Evolutionary conservation across 2,888 invertebrate genomes (phyloP).

Genomic region (Drosophila merina): DNA sequence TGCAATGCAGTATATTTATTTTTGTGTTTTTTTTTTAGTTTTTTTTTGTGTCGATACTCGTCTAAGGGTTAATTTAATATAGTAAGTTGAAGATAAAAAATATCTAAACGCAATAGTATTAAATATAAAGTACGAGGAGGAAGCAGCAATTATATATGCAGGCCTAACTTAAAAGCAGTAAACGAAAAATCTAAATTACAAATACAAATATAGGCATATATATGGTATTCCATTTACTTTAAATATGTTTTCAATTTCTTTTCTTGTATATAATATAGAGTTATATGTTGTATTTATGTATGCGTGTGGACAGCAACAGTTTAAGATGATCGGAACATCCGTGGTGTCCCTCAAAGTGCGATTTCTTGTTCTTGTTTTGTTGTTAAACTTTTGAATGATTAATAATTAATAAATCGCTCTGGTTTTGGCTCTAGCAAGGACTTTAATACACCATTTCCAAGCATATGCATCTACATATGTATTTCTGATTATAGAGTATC

Average conservation of each 20-base stretch:
- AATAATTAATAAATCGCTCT: slow-evolving; percentile 15
- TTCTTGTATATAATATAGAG: slow-evolving; percentile 31
- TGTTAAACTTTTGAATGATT: not conserved
- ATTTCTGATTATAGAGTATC: slow-evolving; percentile 22
- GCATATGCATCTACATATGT: slow-evolving; percentile 21
- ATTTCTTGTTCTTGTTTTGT: not conserved
- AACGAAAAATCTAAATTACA: slow-evolving; percentile 24
- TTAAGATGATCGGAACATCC: not conserved
- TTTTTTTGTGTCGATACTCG: slow-evolving; percentile 33
- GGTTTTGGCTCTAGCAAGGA: not conserved
- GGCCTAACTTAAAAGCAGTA: slow-evolving; percentile 30
- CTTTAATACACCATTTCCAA: slow-evolving; percentile 14
- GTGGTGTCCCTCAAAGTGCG: slow-evolving; percentile 7
- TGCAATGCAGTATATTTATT: slow-evolving; percentile 64
- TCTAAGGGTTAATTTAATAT: slow-evolving; percentile 45
- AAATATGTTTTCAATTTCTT: slow-evolving; percentile 13
- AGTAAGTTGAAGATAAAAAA: slow-evolving; percentile 19
- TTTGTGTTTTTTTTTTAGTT: slow-evolving; percentile 41
- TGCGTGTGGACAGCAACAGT: slow-evolving; percentile 71
- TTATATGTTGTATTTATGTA: slow-evolving; percentile 29
- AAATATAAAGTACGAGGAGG: slow-evolving; percentile 50
- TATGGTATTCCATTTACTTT: slow-evolving; percentile 20
- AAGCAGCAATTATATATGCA: slow-evolving; percentile 38
- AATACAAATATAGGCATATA: slow-evolving; percentile 27
- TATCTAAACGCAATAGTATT: slow-evolving; percentile 55